A percentile compares a stretch with the other conserved stretches of the same genome.
phyloP scores from a whole-genome alignment of 2,113 vertebrate genomes.

The Tupaia tana region DNA sequence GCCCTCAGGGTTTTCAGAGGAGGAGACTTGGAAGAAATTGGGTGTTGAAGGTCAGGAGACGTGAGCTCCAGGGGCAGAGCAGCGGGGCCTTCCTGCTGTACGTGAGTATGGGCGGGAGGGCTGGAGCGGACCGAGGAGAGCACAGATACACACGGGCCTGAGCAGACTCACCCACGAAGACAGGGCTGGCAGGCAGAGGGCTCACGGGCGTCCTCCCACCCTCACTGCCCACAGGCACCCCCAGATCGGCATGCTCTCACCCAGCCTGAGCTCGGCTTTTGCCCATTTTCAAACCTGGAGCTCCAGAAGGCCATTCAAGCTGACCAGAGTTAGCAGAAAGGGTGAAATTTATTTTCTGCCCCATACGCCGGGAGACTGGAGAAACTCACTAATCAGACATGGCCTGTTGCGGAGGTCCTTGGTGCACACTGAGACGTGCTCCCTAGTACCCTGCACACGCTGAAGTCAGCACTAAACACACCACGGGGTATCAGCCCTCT shows the following conservation, averaged over 20 bases:
- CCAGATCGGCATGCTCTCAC: fast-evolving
- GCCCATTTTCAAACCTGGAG: not conserved
- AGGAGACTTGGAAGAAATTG: too few relatives aligned
- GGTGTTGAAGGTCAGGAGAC: not conserved
- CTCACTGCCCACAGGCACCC: fast-evolving
- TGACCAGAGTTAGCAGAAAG: not conserved
- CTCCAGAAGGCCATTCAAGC: not conserved
- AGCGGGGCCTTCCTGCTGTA: fast-evolving
- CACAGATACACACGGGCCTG: too few relatives aligned
- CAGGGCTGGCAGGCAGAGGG: fast-evolving
- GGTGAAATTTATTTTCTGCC: not conserved
- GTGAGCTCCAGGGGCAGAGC: fast-evolving
- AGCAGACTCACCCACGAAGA: not conserved
- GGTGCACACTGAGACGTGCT: not conserved
- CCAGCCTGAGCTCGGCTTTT: too few relatives aligned
- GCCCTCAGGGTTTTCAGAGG: not conserved
- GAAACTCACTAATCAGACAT: not conserved
- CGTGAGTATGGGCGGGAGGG: fast-evolving
- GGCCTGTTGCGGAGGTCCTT: not conserved
- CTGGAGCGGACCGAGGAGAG: too few relatives aligned
- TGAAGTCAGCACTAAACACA: fast-evolving
- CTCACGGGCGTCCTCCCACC: fast-evolving
- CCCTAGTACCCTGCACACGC: not conserved
- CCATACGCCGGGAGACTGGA: not conserved
- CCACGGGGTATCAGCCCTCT: too few relatives aligned